Conservation (phyloP, 1,140 invertebrate genomes). For the Drosophila leontia region DNA sequence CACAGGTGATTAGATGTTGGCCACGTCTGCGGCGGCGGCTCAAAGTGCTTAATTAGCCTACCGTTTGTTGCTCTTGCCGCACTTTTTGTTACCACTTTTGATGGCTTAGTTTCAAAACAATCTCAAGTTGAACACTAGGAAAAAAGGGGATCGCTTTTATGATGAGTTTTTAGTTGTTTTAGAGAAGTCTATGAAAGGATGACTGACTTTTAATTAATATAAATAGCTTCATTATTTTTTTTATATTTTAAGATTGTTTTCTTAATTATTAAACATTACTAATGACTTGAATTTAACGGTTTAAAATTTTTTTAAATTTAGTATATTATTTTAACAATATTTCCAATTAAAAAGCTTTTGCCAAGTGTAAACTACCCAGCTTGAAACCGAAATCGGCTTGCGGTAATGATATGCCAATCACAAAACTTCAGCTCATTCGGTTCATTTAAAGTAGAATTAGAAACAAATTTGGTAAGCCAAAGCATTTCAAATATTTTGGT, state of each 20-base stretch:
- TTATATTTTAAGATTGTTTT: not conserved
- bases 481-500: conserved; percentile 58
- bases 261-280: too few species aligned
- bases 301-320: too few species aligned
- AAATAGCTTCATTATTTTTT: not conserved
- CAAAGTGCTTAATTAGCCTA: conserved; percentile 74
- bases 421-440: conserved; percentile 67
- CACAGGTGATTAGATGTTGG: conserved; percentile 74
- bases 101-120: conserved; percentile 23
- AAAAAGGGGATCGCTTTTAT: not conserved
- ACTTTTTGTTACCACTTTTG: conserved; percentile 17
- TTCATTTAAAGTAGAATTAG: conserved; percentile 75
- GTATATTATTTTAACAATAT: too few species aligned
- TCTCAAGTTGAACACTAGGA: conserved; percentile 18
- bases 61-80: conserved; percentile 37
- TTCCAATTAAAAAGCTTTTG: not conserved
- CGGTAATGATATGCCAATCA: conserved; percentile 80
- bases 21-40: conserved; percentile 52
- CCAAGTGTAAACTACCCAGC: conserved; percentile 22
- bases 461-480: conserved; percentile 57
- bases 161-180: not conserved
- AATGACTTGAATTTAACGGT: too few species aligned
- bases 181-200: not conserved
- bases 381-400: conserved; percentile 32
- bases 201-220: not conserved